Base-by-base conservation (phyloP, 2,797 vertebrate genomes). In the Xyrichtys novacula region DNA sequence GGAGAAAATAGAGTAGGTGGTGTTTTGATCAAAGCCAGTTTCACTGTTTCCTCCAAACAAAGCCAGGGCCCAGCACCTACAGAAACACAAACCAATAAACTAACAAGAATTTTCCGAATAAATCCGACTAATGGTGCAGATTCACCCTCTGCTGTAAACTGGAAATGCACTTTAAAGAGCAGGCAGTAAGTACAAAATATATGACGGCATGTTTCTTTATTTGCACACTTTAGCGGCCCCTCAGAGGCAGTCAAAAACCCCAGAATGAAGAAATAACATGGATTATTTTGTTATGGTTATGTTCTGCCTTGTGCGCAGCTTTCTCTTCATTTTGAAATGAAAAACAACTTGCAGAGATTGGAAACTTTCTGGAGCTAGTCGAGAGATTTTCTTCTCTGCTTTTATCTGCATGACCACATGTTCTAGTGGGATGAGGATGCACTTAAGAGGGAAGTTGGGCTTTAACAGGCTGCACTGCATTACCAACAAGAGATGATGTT, bases 21-120 rank as follows among this genome's bases (percentile, higher is more conserved):
- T 93, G 88, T 99, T 99, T 79, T 99, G 97, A 71, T 99, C 97
- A 87, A 98, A 98, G 40, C 97, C 97, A 0, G 95, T 96, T 90
- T 98, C 97, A 84, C 95, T 97, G 92, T 98, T 99, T 81, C 97
- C 97, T 87, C 97, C 97, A 65, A 95, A 98, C 58, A 99, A 88
- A 64, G 96, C 95, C 85, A 98, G 87, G 25, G 97, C 97, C 97
- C 97, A 98, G 85, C 96, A 99, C 57, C 97, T 98, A 72, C 32
- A 69, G 58, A 78, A 76, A 70, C 63, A 90, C 19, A 46, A 17
- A 48, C 3, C 15, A 61, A 17, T 36, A 10, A 20, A 20, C 36
- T 31, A 44, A 48, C 32, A 34, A 2, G 2, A 15, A 36, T 3
- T 71, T 38, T 17, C 32, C 32, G 52, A 63, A 31, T 25, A 28